Conservation (phyloP, 2,113 vertebrate species). For the Xyrauchen texanus region DNA sequence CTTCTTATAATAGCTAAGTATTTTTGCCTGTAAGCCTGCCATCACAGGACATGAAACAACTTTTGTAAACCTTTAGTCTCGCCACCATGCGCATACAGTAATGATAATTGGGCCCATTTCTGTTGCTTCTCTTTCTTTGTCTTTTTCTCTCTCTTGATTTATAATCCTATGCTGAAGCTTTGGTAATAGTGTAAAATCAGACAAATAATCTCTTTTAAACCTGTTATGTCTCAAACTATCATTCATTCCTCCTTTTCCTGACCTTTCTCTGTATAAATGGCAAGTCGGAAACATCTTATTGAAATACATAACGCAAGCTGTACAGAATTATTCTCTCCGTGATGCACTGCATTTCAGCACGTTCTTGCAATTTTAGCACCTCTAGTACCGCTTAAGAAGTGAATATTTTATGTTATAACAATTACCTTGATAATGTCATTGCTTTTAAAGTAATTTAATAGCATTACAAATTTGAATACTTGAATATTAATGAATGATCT, state of each 20-base stretch:
- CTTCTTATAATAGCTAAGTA: slow-evolving; percentile 67
- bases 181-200: slow-evolving; percentile 34
- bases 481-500: background rate
- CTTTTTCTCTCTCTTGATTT: slow-evolving; percentile 56
- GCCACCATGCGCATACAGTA: background rate
- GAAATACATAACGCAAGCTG: slow-evolving; percentile 2
- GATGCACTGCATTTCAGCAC: slow-evolving; percentile 22
- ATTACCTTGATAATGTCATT: slow-evolving; percentile 17
- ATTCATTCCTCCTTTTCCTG: slow-evolving; percentile 21
- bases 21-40: slow-evolving; percentile 55
- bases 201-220: background rate
- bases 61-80: slow-evolving; percentile 54
- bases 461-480: background rate
- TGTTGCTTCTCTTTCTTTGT: slow-evolving; percentile 18
- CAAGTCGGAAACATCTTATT: background rate
- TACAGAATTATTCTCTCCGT: background rate
- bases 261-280: slow-evolving; percentile 22
- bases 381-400: slow-evolving; percentile 11
- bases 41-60: slow-evolving; percentile 56
- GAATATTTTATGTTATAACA: slow-evolving; percentile 39
- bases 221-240: background rate
- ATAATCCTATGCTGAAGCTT: slow-evolving; percentile 65
- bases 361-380: background rate
- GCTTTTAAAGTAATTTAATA: slow-evolving; percentile 29
- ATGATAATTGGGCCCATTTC: background rate